Evolutionary conservation across 2,113 vertebrate genomes (phyloP).

Genomic region (Gymnobelideus leadbeateri): DNA sequence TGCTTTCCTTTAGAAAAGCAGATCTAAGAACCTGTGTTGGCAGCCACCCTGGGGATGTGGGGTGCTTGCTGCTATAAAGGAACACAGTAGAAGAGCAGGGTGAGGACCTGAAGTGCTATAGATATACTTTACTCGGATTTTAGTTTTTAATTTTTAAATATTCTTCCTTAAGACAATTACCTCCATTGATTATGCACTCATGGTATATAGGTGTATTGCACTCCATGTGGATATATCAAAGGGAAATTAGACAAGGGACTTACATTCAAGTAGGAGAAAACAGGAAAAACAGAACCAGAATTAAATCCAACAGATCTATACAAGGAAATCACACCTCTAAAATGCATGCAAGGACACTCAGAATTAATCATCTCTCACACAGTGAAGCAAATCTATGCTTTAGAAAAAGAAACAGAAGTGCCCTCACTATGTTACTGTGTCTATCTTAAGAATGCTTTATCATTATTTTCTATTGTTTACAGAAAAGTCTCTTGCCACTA

Average conservation of each 20-base stretch:
- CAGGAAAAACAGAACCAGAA: neutral
- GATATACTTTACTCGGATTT: neutral
- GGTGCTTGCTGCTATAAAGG: too few species aligned
- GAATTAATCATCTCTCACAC: neutral
- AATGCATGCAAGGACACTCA: neutral
- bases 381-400: neutral
- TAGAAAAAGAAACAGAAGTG: neutral
- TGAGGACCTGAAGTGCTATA: neutral
- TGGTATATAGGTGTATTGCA: neutral
- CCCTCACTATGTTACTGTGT: neutral
- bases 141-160: neutral
- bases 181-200: neutral
- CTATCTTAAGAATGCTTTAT: neutral
- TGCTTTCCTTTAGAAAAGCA: too few species aligned
- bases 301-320: neutral
- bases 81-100: too few species aligned
- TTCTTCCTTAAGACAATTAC: neutral
- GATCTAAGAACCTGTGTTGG: too few species aligned
- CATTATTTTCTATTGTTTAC: neutral
- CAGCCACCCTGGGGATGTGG: too few species aligned
- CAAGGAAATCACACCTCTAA: neutral
- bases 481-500: neutral
- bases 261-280: neutral
- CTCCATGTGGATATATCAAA: neutral
- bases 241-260: neutral